A percentile compares a stretch with the other conserved stretches of the same genome.
Evolutionary conservation across 2,113 vertebrate species (phyloP).

Genomic region (Pelvicachromis taeniatus): DNA sequence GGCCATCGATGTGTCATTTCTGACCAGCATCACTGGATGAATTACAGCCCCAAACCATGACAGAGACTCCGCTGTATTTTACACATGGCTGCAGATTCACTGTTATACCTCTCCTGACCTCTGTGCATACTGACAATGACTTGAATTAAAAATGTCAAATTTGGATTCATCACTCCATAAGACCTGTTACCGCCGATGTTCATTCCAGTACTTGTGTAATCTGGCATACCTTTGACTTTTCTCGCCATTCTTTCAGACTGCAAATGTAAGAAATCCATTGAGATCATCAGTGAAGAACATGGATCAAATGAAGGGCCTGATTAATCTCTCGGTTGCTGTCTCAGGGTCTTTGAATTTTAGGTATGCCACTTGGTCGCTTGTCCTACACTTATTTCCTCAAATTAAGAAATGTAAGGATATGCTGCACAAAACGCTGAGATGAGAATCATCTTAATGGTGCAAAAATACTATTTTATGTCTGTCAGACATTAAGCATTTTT

Average conservation of each 20-base stretch:
- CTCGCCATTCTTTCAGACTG: accelerated
- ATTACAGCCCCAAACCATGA: neutral
- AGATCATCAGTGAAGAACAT: neutral
- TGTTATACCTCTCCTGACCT: neutral
- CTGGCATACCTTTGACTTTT: neutral
- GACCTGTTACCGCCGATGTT: neutral
- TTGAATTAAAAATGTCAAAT: neutral
- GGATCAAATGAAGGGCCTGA: neutral
- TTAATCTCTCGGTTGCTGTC: neutral
- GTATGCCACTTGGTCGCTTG: neutral
- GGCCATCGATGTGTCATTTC: neutral
- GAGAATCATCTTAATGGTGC: neutral
- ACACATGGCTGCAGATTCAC: neutral
- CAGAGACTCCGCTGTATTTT: neutral
- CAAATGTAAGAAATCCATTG: neutral
- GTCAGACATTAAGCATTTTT: neutral
- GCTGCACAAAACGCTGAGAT: neutral
- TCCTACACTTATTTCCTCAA: neutral
- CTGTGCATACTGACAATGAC: neutral
- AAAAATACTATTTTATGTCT: neutral
- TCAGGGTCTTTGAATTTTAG: neutral
- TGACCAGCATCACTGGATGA: neutral
- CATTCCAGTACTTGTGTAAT: neutral
- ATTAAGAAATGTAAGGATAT: neutral
- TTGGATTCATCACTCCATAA: neutral